phyloP scores from a whole-genome alignment of 2,113 vertebrate genomes.

The Poeciliopsis turrubarensis region DNA sequence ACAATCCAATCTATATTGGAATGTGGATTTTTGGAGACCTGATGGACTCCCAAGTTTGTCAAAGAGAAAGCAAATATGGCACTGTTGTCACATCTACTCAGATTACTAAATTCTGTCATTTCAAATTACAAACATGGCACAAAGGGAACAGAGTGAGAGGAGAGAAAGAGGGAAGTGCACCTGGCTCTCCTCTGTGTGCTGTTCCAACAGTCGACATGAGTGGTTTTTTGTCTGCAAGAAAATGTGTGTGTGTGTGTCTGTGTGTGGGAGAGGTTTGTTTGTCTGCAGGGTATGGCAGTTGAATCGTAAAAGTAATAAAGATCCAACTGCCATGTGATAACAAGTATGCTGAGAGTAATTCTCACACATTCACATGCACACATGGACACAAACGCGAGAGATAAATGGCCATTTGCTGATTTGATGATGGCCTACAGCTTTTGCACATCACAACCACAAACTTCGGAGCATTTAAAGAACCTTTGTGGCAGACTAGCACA shows the following conservation, averaged over 20 bases:
- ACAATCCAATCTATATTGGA: no score
- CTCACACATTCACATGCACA: slow-evolving; percentile 4
- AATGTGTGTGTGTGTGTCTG: slow-evolving; percentile 1
- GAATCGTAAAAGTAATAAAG: slow-evolving; percentile 45
- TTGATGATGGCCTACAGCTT: no score
- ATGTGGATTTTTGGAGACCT: no score
- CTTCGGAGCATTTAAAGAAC: no score
- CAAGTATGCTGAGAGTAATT: slow-evolving; percentile 34
- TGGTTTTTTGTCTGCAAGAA: slow-evolving; percentile 4
- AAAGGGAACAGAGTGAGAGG: not conserved
- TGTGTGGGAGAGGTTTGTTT: not conserved
- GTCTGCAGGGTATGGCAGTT: slow-evolving; percentile 34
- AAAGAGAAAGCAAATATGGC: no score
- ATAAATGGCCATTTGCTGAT: not conserved
- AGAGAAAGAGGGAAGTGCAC: slow-evolving; percentile 26
- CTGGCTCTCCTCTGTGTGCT: slow-evolving; percentile 45
- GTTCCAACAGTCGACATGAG: slow-evolving; percentile 37
- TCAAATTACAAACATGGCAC: not conserved
- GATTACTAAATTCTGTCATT: not conserved
- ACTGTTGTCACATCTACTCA: not conserved
- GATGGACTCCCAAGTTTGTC: no score
- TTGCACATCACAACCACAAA: no score
- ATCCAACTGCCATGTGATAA: slow-evolving; percentile 4
- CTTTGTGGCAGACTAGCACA: no score
- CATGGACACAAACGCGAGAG: not conserved